A percentile compares a stretch with the other conserved stretches of the same genome.
Evolutionary conservation across 1,140 invertebrate species (phyloP).

Genomic region (Tetragnatha versicolor): DNA sequence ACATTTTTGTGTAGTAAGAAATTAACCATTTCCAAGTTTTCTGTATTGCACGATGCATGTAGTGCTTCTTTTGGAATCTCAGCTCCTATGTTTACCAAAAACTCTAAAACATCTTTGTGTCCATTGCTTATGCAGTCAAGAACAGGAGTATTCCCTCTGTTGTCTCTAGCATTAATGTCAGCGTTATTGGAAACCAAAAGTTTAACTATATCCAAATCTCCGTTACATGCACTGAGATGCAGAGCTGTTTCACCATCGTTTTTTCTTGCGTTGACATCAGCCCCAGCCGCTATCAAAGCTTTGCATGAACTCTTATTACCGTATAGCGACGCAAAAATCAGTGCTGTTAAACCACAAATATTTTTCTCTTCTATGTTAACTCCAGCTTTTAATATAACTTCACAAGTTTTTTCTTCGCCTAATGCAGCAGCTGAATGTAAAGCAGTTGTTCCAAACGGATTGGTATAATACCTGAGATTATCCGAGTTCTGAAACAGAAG

Average conservation of each 20-base stretch:
- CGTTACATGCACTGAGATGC: background rate
- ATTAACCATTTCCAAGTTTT: conserved; percentile 92
- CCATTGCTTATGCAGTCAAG: background rate
- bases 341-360: conserved; percentile 11
- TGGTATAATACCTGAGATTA: too few species aligned
- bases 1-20: conserved; percentile 80
- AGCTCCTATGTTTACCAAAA: background rate
- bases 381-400: too few species aligned
- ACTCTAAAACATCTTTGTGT: background rate
- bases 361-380: too few species aligned
- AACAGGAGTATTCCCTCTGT: background rate
- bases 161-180: background rate
- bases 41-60: conserved; percentile 67
- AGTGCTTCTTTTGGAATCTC: background rate
- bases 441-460: too few species aligned
- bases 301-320: background rate
- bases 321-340: background rate
- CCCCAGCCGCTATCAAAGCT: background rate
- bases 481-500: too few species aligned
- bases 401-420: too few species aligned
- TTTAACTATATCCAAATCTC: background rate
- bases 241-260: background rate
- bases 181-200: background rate
- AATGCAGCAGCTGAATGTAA: too few species aligned
- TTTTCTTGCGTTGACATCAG: background rate